These are phyloP conservation scores for Hoplodrina ambigua DNA, from an alignment of 2,888 invertebrate genomes.

Conservation along the genomic window DNA sequence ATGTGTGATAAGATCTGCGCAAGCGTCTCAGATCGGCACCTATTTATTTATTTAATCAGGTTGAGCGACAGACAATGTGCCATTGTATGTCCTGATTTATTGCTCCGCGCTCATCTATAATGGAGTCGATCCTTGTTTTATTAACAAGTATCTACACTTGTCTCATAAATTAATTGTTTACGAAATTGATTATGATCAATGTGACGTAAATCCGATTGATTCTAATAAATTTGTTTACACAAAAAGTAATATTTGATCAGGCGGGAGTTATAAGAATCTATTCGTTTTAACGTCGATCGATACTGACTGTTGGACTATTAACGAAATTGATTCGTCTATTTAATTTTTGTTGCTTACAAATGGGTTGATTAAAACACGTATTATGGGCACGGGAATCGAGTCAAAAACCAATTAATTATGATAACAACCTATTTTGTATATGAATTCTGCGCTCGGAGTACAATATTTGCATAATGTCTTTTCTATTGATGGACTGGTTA, in stretches of 20 bases:
- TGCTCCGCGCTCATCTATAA: slow-evolving; percentile 79
- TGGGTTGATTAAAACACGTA: slow-evolving; percentile 62
- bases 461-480: slow-evolving; percentile 61
- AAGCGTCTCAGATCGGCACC: slow-evolving; percentile 84
- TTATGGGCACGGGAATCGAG: slow-evolving; percentile 55
- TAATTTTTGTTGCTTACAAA: slow-evolving; percentile 64
- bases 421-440: slow-evolving; percentile 67
- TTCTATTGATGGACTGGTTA: slow-evolving; percentile 52
- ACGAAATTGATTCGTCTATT: slow-evolving; percentile 62
- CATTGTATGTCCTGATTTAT: slow-evolving; percentile 89
- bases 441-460: slow-evolving; percentile 51
- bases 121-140: slow-evolving; percentile 75
- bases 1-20: slow-evolving; percentile 85
- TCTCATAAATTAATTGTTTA: slow-evolving; percentile 65
- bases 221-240: slow-evolving; percentile 59
- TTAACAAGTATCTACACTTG: slow-evolving; percentile 73
- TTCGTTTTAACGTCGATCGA: slow-evolving; percentile 41
- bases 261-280: slow-evolving; percentile 45
- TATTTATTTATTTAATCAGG: slow-evolving; percentile 89
- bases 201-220: slow-evolving; percentile 52
- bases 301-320: slow-evolving; percentile 52
- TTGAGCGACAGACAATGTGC: slow-evolving; percentile 89
- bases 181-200: slow-evolving; percentile 55
- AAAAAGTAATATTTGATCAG: slow-evolving; percentile 53
- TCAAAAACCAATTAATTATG: slow-evolving; percentile 73